Conservation (phyloP, 2,797 vertebrate species). For the Manis crassicaudata region DNA sequence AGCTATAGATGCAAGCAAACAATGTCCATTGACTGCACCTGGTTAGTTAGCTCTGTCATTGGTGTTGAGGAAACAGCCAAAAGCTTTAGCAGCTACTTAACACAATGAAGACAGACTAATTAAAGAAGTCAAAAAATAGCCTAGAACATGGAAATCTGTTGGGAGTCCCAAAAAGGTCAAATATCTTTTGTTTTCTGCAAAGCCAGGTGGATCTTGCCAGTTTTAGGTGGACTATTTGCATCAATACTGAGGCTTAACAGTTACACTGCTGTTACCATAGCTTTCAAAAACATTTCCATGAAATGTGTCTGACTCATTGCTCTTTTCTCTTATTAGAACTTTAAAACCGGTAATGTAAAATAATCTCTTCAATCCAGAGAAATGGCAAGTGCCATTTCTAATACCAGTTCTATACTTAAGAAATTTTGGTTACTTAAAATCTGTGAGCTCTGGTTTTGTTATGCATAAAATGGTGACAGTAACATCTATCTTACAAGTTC, state of each 20-base stretch:
- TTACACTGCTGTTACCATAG: neutral
- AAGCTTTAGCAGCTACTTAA: conserved; percentile 24
- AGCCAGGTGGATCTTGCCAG: neutral
- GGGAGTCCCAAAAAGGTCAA: neutral
- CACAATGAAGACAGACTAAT: neutral
- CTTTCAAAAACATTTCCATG: conserved; percentile 57
- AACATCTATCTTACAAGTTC: neutral
- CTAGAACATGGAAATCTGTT: neutral
- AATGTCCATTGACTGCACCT: neutral
- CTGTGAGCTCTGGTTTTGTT: neutral
- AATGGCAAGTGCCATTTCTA: neutral
- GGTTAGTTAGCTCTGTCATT: neutral
- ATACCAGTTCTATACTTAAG: neutral
- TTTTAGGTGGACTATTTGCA: neutral
- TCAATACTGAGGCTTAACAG: conserved; percentile 53
- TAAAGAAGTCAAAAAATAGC: neutral
- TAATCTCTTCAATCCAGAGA: neutral
- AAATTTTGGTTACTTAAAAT: neutral
- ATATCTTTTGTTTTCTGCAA: conserved; percentile 41
- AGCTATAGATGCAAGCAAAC: neutral
- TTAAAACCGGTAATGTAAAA: conserved; percentile 25
- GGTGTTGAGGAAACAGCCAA: neutral
- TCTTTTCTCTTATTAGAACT: conserved; percentile 54
- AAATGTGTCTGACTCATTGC: conserved; percentile 56
- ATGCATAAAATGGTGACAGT: neutral